phyloP scores from a whole-genome alignment of 2,888 invertebrate species.

The Boloria euphrosyne region DNA sequence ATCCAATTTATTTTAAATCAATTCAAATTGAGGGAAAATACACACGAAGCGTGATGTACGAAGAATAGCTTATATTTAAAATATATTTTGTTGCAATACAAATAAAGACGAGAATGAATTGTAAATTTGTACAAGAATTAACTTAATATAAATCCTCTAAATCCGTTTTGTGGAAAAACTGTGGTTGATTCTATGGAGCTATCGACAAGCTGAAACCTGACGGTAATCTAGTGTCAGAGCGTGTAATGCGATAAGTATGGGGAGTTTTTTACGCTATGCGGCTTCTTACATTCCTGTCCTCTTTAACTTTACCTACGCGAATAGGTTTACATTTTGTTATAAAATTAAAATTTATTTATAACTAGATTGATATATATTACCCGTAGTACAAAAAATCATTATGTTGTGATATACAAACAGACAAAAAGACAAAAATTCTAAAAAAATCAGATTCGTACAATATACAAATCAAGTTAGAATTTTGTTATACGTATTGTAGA shows the following conservation, averaged over 20 bases:
- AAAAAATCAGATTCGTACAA: no score
- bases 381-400: no score
- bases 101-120: constrained; percentile 35
- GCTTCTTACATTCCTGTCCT: constrained; percentile 26
- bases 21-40: constrained; percentile 46
- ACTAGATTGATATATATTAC: no score
- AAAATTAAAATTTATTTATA: not conserved
- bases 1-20: constrained; percentile 47
- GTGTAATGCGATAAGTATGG: constrained; percentile 33
- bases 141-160: constrained; percentile 43
- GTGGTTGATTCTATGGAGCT: constrained; percentile 35
- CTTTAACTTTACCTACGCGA: constrained; percentile 16
- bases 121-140: constrained; percentile 37
- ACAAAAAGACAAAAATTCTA: no score
- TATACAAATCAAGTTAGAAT: no score
- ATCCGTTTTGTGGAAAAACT: constrained; percentile 45
- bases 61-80: constrained; percentile 29
- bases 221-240: constrained; percentile 31
- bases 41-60: constrained; percentile 37
- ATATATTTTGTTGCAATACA: constrained; percentile 26
- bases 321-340: not conserved
- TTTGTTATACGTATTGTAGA: no score
- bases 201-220: constrained; percentile 41
- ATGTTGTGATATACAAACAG: no score
- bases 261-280: constrained; percentile 17